Base-by-base conservation (phyloP, 2,113 vertebrate species). In the Pomatorhinus ruficollis region DNA sequence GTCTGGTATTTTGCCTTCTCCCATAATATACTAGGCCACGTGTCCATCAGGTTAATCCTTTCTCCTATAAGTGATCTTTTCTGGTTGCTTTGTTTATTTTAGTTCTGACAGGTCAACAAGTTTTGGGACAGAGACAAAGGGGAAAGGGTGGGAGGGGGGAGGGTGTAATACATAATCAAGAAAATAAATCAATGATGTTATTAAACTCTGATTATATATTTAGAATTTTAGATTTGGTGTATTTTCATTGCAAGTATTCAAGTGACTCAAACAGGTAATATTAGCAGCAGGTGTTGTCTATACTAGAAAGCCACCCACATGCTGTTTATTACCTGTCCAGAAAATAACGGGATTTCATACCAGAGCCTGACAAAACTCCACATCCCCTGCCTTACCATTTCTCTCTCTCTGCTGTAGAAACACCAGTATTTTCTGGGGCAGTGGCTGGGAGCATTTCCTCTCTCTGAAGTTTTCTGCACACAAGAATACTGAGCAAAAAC, bases 151-250 rank as follows among this genome's bases (percentile, higher is more conserved):
- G 90, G 90, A 72, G 94, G 87, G 19, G 95, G 95, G 92, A 90
- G 92, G 95, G 95, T 81, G 22, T 94, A 87, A 90, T 92, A 92
- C 87, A 91, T 95, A 95, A 94, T 93, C 83, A 87, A 93, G 83
- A 93, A 93, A 89, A 96, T 96, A 93, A 95, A 96, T 96, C 33
- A 7, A 91, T 95, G 57, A 95, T 94, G 89, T 92, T 96, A 96
- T 95, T 95, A 97, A 97, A 94, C 90, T 95, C 96, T 93, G 95
- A 97, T 95, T 94, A 97, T 95, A 94, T 96, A 96, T 97, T 96
- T 96, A 96, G 95, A 92, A 97, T 93, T 97, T 97, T 96, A 97
- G 93, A 95, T 96, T 97, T 93, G 93, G 92, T 97, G 92, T 97
- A 97, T 94, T 97, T 97, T 95, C 93, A 93, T 95, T 96, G 79